Evolutionary conservation across 23 tunicate genomes (phyloP).

Genomic region (Botrylloides violaceus): DNA sequence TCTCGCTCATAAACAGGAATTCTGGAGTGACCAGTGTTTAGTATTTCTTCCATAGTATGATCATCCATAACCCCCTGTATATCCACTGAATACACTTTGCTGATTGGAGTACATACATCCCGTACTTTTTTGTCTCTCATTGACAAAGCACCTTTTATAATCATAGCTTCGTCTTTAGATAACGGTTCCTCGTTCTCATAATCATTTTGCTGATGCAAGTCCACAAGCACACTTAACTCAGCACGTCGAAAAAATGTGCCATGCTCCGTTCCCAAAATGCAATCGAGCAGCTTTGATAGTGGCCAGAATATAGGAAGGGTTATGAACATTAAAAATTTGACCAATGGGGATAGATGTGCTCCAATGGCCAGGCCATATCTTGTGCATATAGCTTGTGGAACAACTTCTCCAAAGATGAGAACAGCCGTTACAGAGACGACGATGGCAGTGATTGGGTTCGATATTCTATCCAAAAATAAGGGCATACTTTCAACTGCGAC

Average conservation of each 20-base stretch:
- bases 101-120: constrained; percentile 59
- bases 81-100: constrained; percentile 54
- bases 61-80: constrained; percentile 45
- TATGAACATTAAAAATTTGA: constrained; percentile 54
- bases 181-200: constrained; percentile 87
- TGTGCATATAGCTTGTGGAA: constrained; percentile 89
- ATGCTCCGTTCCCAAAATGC: constrained; percentile 70
- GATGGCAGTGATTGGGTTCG: constrained; percentile 87
- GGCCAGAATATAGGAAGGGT: constrained; percentile 90
- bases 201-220: constrained; percentile 43
- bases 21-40: constrained; percentile 70
- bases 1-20: constrained; percentile 64
- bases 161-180: constrained; percentile 71
- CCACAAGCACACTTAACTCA: constrained; percentile 70
- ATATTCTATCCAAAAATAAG: constrained; percentile 72
- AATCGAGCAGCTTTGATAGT: constrained; percentile 74
- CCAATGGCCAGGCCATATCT: constrained; percentile 95
- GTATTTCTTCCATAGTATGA: constrained; percentile 54
- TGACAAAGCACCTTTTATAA: constrained; percentile 82
- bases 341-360: constrained; percentile 67
- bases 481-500: constrained; percentile 99
- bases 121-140: constrained; percentile 74
- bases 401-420: constrained; percentile 90
- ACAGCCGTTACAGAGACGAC: constrained; percentile 92
- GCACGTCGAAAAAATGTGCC: constrained; percentile 88